These are phyloP conservation scores for Cecidostiba fungosa DNA, from an alignment of 2,888 invertebrate species.

Conservation along the genomic window DNA sequence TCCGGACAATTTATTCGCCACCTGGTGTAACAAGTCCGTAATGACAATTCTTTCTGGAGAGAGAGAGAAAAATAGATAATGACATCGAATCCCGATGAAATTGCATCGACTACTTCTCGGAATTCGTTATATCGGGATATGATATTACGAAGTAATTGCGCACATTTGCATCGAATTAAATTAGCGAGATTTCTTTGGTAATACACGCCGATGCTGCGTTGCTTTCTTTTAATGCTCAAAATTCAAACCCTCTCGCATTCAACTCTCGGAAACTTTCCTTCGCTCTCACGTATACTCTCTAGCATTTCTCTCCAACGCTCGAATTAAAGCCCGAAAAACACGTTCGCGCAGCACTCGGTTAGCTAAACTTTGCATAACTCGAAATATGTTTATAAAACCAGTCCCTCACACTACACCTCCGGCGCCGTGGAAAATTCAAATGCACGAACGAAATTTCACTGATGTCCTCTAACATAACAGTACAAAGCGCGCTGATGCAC, in stretches of 20 bases:
- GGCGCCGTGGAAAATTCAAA: too few species aligned
- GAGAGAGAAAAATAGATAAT: not conserved
- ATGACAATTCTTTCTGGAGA: slow-evolving; percentile 29
- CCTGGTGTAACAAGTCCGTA: not conserved
- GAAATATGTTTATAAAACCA: not conserved
- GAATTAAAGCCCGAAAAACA: not conserved
- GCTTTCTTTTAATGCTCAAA: too few species aligned
- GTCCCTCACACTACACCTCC: too few species aligned
- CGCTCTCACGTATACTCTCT: not conserved
- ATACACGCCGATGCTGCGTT: too few species aligned
- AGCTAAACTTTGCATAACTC: not conserved
- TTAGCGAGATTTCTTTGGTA: too few species aligned
- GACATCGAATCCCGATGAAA: slow-evolving; percentile 29
- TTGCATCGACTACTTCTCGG: slow-evolving; percentile 8
- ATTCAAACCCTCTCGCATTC: too few species aligned
- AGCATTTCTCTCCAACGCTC: too few species aligned
- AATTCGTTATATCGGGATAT: slow-evolving; percentile 19
- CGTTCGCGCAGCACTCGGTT: not conserved
- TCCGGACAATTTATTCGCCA: slow-evolving; percentile 6
- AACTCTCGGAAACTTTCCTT: not conserved
- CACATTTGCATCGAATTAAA: not conserved
- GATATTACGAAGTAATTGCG: slow-evolving; percentile 38
- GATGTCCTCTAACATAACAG: not conserved
- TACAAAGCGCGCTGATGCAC: not conserved
- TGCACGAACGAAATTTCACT: not conserved